Evolutionary conservation across 2,888 invertebrate genomes (phyloP).

Genomic region (Ochropleura leucogaster): DNA sequence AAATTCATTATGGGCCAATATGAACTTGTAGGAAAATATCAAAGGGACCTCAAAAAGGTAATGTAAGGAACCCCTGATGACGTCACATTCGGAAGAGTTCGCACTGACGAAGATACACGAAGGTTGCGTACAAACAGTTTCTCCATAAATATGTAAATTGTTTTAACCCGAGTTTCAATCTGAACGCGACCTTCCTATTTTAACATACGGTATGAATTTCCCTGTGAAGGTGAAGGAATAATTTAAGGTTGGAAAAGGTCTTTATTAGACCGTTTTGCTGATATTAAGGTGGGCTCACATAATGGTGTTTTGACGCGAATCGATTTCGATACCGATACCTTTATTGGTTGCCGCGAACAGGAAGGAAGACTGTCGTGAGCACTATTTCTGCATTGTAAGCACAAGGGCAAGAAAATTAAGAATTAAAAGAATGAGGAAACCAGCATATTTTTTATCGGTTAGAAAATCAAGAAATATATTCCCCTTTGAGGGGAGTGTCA

Average conservation of each 20-base stretch:
- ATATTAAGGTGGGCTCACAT: slow-evolving; percentile 36
- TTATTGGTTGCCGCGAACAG: slow-evolving; percentile 2
- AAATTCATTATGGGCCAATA: neutral
- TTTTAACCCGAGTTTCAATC: slow-evolving; percentile 3
- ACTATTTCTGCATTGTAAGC: neutral
- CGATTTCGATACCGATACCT: slow-evolving; percentile 22
- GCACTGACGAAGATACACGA: slow-evolving; percentile 34
- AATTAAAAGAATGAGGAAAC: no score
- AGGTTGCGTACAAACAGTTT: slow-evolving; percentile 25
- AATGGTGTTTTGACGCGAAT: slow-evolving; percentile 38
- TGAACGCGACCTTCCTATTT: neutral
- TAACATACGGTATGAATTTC: slow-evolving; percentile 28
- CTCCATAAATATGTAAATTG: slow-evolving; percentile 51
- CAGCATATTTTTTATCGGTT: no score
- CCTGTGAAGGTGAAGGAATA: slow-evolving; percentile 15
- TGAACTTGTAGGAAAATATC: neutral
- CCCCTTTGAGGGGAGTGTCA: no score
- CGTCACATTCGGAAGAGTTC: slow-evolving; percentile 22
- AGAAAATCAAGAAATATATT: no score
- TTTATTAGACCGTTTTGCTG: slow-evolving; percentile 51
- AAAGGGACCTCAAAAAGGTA: slow-evolving; percentile 18
- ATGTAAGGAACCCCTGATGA: slow-evolving; percentile 11
- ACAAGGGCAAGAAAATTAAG: neutral
- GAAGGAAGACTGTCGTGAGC: neutral
- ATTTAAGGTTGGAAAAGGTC: slow-evolving; percentile 39